Base-by-base conservation (phyloP, 2,888 invertebrate genomes). In the Masnerella sp. region DNA sequence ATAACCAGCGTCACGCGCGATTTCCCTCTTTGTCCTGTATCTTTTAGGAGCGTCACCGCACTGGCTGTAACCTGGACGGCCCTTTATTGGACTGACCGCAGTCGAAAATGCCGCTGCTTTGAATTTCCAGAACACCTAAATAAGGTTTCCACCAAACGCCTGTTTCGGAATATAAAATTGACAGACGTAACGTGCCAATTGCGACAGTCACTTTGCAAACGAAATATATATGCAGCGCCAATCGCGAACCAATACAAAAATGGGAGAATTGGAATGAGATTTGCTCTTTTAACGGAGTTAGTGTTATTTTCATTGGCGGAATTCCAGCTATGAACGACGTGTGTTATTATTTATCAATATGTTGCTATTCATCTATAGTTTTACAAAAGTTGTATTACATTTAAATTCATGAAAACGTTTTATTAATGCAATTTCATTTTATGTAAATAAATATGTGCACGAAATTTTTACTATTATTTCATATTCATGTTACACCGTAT, bases 21-120 rank as follows among this genome's bases (percentile, higher is more conserved):
- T 64, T 64, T 74, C 45, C 58, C 52, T 58, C 68, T 68, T 62
- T 62, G 58, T 58, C 42, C 30, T 47, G 1, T 62, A 43, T 65
- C 71, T 65, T 71, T 71, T 52, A 58, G 52, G 14, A 59, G 20
- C 40, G 40, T 58, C 32, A 36, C 52, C 49, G 34, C 38, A 40
- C 5, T 62, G 38, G 34, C 51, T 43, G 51, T 52, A 51, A 47
- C 62, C 58, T 56, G 54, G 56, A 14, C 30, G 32, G 0, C 67
- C 22, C 49, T 67, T 67, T 47, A 73, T 72, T 58, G 51, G 54
- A 32, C 54, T 61, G 61, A 72, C 65, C 65, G 30, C 61, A 40
- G 52, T 12, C 34, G 43, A 47, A 71, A 70, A 61, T 36, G 52
- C 11, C 18, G 17, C 51, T 36, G 64, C 58, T 72, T 62, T 47